Percentiles rank a stretch among this genome's conserved stretches.
Conservation (phyloP, 2,888 invertebrate genomes). For the Chymomyza amoena region DNA sequence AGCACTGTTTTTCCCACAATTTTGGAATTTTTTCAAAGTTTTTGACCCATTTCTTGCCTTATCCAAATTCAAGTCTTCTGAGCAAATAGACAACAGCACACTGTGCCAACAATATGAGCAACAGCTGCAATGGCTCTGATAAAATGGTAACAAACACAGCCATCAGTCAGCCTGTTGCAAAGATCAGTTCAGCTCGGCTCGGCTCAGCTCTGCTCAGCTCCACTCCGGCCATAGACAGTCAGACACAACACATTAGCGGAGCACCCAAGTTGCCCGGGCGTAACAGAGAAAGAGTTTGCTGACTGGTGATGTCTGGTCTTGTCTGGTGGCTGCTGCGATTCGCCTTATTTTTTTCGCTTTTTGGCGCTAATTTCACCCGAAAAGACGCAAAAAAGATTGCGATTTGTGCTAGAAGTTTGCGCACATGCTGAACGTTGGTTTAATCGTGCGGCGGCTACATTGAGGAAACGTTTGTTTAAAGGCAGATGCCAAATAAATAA, state of each 20-base stretch:
- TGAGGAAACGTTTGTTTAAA: neutral
- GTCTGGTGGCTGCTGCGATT: conserved; percentile 11
- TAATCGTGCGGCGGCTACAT: neutral
- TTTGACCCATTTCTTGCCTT: neutral
- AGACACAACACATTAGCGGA: neutral
- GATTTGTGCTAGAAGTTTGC: conserved; percentile 50
- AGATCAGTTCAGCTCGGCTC: neutral
- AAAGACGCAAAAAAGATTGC: conserved; percentile 32
- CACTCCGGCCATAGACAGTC: neutral
- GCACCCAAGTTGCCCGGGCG: conserved; percentile 45
- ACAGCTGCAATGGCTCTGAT: neutral
- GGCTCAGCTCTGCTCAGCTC: neutral
- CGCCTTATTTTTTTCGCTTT: conserved; percentile 32
- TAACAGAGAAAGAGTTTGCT: conserved; percentile 57
- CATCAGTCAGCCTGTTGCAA: neutral
- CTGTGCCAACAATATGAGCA: conserved; percentile 1
- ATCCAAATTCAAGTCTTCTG: neutral
- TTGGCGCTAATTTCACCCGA: conserved; percentile 58
- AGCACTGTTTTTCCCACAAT: no score
- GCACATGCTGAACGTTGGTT: conserved; percentile 17
- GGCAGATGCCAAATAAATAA: conserved; percentile 12
- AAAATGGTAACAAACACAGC: conserved; percentile 1
- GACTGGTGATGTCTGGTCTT: neutral
- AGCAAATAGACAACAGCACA: conserved; percentile 7
- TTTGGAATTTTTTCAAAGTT: no score